Evolutionary conservation across 2,888 invertebrate species (phyloP).

Genomic region (Colostygia pectinataria): DNA sequence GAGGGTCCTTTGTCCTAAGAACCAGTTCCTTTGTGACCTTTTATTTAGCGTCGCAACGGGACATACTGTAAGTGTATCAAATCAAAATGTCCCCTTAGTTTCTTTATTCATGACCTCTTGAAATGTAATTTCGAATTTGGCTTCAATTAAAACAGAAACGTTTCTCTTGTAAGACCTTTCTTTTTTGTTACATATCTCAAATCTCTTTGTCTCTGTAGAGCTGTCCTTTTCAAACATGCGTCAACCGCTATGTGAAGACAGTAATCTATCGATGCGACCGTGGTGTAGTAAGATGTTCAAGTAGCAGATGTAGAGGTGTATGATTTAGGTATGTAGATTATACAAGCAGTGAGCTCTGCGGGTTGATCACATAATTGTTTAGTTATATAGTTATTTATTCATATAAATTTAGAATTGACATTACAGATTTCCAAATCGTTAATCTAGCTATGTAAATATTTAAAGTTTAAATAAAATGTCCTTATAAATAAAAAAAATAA

Average conservation of each 20-base stretch:
- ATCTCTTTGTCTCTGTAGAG: slow-evolving; percentile 21
- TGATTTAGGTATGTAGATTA: no score
- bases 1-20: slow-evolving; percentile 80
- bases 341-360: no score
- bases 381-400: no score
- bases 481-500: no score
- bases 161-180: slow-evolving; percentile 18
- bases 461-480: no score
- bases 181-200: slow-evolving; percentile 17
- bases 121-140: slow-evolving; percentile 54
- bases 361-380: no score
- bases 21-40: slow-evolving; percentile 74
- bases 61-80: slow-evolving; percentile 78
- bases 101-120: slow-evolving; percentile 73
- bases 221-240: not conserved
- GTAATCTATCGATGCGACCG: not conserved
- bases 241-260: not conserved
- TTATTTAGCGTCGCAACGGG: slow-evolving; percentile 70
- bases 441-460: no score
- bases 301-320: no score
- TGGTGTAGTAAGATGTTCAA: no score
- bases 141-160: slow-evolving; percentile 48
- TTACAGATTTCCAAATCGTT: no score
- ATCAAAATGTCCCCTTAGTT: slow-evolving; percentile 73
- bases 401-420: no score